Evolutionary conservation across 2,113 vertebrate species (phyloP), one percentile per base, ranked within the genome.

Genomic region (Cyprinodon tularosa): DNA sequence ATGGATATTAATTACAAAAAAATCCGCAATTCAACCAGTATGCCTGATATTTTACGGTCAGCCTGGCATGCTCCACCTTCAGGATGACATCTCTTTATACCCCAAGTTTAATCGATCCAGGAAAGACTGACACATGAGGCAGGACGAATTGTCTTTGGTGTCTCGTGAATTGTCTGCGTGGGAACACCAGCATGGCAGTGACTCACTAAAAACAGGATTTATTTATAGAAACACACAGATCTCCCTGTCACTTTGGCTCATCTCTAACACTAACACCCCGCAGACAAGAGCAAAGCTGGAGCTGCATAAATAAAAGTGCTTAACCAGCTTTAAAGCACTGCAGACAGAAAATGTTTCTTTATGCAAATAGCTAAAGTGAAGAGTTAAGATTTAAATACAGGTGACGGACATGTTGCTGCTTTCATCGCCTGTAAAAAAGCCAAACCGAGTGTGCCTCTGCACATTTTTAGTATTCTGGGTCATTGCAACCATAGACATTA

Each of bases 191-290:
- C 38, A 45, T 57, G 68, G 45, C 91, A 89, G 45, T 92, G 90
- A 91, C 84, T 91, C 89, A 90, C 76, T 68, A 53, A 68, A 84
- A 82, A 79, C 50, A 12, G 37, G 66, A 66, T 69, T 77, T 91
- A 91, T 92, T 91, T 86, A 87, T 90, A 89, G 88, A 77, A 66
- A 40, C 40, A 40, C 47, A 39, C 63, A 20, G 72, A 65, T 71
- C 76, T 81, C 71, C 66, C 65, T 86, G 86, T 89, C 84, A 85
- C 74, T 86, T 45, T 67, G 42, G 70, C 80, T 90, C 70, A 83
- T 76, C 39, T 84, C 70, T 44, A 47, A 78, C 65, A 36, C 50
- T 6, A 64, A 82, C 75, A 71, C 66, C 77, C 62, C 50, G 53
- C 71, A 83, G 62, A 81, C 71, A 82, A 38, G 13, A 76, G 22